Percentiles rank a stretch among this genome's conserved stretches.
phyloP scores from a whole-genome alignment of 2,797 vertebrate species.

The Holocentrus rufus region DNA sequence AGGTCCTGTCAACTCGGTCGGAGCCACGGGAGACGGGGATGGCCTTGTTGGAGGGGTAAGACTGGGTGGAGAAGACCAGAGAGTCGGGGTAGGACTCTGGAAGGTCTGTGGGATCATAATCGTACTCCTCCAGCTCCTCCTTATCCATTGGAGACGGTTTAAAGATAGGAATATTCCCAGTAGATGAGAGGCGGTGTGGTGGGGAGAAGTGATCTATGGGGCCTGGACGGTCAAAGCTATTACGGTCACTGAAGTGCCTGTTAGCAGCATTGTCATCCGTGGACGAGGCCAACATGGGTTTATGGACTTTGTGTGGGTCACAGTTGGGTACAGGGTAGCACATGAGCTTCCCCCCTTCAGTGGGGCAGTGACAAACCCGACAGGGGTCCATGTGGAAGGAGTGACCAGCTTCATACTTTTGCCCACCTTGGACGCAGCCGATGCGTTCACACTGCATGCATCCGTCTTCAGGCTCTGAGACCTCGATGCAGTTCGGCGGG shows the following conservation, averaged over 20 bases:
- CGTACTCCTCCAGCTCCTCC: conserved; percentile 75
- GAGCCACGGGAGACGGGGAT: conserved; percentile 38
- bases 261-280: conserved; percentile 69
- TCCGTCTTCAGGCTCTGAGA: conserved; percentile 84
- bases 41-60: conserved; percentile 32
- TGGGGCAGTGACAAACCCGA: conserved; percentile 92
- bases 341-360: conserved; percentile 88
- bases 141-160: conserved; percentile 56
- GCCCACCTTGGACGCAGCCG: conserved; percentile 84
- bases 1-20: conserved; percentile 39
- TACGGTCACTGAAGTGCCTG: conserved; percentile 76
- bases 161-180: conserved; percentile 67
- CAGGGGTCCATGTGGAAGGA: conserved; percentile 89
- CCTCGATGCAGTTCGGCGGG: conserved; percentile 90
- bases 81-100: conserved; percentile 53
- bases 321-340: conserved; percentile 91
- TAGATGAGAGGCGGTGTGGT: conserved; percentile 34
- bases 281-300: conserved; percentile 72
- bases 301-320: conserved; percentile 48
- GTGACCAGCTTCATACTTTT: conserved; percentile 91
- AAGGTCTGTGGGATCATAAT: conserved; percentile 72
- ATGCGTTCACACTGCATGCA: conserved; percentile 90
- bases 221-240: conserved; percentile 84
- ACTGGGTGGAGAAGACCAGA: conserved; percentile 39
- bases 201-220: conserved; percentile 65